Percentiles rank a stretch among this genome's conserved stretches.
phyloP scores from a whole-genome alignment of 2,888 invertebrate genomes.

The Agrochola circellaris region DNA sequence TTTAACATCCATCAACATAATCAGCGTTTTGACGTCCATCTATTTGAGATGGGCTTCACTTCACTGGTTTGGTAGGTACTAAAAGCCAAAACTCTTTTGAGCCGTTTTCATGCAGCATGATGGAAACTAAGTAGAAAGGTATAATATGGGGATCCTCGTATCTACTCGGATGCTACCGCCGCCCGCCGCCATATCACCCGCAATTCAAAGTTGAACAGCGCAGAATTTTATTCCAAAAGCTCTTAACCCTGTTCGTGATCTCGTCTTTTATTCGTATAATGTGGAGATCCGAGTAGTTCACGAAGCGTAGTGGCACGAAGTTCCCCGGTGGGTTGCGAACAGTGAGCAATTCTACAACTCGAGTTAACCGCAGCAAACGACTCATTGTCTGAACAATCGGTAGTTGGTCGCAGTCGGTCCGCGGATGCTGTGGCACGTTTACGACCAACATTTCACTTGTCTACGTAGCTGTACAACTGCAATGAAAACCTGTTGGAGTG shows the following conservation, averaged over 20 bases:
- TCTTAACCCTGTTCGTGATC: constrained; percentile 53
- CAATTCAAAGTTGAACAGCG: constrained; percentile 48
- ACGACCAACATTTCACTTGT: constrained; percentile 63
- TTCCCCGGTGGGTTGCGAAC: constrained; percentile 31
- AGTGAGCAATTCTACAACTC: constrained; percentile 43
- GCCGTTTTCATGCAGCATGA: not conserved
- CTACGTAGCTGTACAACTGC: constrained; percentile 47
- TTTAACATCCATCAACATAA: not conserved
- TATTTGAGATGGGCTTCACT: not conserved
- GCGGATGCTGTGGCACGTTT: constrained; percentile 38
- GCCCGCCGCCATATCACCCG: not conserved
- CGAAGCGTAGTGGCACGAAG: constrained; percentile 36
- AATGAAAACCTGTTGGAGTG: constrained; percentile 64
- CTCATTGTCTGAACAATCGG: constrained; percentile 50
- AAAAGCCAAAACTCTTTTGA: not conserved
- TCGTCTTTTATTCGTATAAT: constrained; percentile 51
- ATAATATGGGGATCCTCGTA: not conserved
- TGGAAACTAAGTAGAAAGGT: not conserved
- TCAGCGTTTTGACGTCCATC: not conserved
- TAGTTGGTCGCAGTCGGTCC: constrained; percentile 22
- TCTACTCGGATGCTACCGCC: not conserved
- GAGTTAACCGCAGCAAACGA: constrained; percentile 42
- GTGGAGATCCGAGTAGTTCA: constrained; percentile 29
- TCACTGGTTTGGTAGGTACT: not conserved
- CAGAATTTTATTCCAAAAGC: constrained; percentile 52